Evolutionary conservation across 2,113 vertebrate species (phyloP), one percentile per base, ranked within the genome.

Genomic region (Coreoperca whiteheadi): DNA sequence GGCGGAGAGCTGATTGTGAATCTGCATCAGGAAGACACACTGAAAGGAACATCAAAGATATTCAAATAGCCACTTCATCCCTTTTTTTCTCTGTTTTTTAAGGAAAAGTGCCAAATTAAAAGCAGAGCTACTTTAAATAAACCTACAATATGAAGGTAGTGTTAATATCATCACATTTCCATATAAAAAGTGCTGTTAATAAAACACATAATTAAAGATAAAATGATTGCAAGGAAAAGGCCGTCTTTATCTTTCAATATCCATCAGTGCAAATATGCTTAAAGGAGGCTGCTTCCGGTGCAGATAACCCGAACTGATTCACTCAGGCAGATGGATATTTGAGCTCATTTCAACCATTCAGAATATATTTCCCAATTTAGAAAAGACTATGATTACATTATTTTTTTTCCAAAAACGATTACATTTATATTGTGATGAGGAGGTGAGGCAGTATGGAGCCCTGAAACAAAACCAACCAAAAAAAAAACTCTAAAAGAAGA

Each of bases 121-220:
- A 90, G 57, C 75, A 77, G 73, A 69, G 82, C 50, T n/a, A 57
- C 66, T 89, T 85, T 93, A 90, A 91, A 91, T 90, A 91, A 84
- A 85, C 68, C 66, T 64, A 63, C 77, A 86, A 74, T 79, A 89
- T 83, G 86, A 71, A 69, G 86, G 88, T 72, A 16, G 61, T 74
- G 70, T 77, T 88, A 84, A 91, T 92, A 88, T 86, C 71, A 87
- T 87, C 67, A 41, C 69, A 95, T 93, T 92, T 91, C 63, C 91
- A 92, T 91, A 92, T 92, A 93, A 92, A 94, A 94, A 87, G 90
- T 81, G 69, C 16, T 71, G 84, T 91, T 89, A 91, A 92, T 94
- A 92, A 88, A 88, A 81, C 80, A 77, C 85, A 67, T 94, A 95
- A 95, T 94, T 89, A 95, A 94, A 95, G 94, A 95, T 95, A 88